These are phyloP conservation scores for Gila orcuttii DNA, from an alignment of 2,113 vertebrate species.

Conservation along the genomic window DNA sequence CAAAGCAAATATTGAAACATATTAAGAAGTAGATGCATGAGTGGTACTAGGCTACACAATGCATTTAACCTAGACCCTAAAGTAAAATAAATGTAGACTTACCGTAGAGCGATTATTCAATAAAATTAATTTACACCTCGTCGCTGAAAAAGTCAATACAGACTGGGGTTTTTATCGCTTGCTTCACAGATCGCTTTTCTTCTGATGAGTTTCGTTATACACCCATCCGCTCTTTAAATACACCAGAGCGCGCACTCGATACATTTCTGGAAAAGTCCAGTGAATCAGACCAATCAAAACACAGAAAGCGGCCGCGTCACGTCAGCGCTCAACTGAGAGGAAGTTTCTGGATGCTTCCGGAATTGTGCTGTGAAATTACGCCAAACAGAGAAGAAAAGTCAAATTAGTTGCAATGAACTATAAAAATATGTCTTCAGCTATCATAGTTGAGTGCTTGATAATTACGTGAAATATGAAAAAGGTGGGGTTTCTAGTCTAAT, in stretches of 20 bases:
- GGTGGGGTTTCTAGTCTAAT: not conserved
- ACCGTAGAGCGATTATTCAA: not conserved
- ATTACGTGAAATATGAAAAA: not conserved
- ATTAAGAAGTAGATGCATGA: not conserved
- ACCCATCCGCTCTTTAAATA: conserved; percentile 10
- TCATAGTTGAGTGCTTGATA: not conserved
- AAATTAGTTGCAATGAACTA: not conserved
- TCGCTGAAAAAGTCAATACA: not conserved
- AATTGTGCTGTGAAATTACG: not conserved
- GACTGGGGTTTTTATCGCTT: not conserved
- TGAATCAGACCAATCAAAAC: conserved; percentile 27
- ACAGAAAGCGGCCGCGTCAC: not conserved
- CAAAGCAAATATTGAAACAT: not conserved
- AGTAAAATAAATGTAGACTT: not conserved
- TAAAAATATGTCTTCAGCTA: not conserved
- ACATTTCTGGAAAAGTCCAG: conserved; percentile 21
- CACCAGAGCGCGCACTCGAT: conserved; percentile 1
- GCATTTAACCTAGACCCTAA: not conserved
- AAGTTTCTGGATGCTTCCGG: not conserved
- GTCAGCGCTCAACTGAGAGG: not conserved
- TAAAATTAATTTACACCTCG: not conserved
- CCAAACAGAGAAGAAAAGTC: too few relatives aligned
- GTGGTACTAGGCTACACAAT: not conserved
- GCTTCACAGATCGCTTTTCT: not conserved
- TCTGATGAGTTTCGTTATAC: not conserved